phyloP scores from a whole-genome alignment of 2,888 invertebrate genomes.

The Eilema griseolum region DNA sequence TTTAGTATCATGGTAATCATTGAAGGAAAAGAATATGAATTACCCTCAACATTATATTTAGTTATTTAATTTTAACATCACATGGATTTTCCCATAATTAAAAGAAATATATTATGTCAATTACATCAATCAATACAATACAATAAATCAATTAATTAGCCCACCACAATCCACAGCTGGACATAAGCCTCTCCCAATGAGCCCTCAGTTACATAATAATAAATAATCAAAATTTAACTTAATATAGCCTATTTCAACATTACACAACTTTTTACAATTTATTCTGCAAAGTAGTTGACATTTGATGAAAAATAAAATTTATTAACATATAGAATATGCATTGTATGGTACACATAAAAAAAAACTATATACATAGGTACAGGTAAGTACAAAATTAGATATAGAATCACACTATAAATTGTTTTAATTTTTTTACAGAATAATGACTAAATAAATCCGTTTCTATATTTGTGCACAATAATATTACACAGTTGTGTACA shows the following conservation, averaged over 20 bases:
- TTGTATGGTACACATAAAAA: neutral
- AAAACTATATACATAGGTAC: slow-evolving; percentile 19
- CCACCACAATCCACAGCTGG: too few relatives aligned
- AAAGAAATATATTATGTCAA: neutral
- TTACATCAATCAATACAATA: too few relatives aligned
- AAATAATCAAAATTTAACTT: neutral
- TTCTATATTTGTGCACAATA: slow-evolving; percentile 18
- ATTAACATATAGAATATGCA: neutral
- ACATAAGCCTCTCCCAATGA: too few relatives aligned
- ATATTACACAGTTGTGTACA: neutral
- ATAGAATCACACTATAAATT: slow-evolving; percentile 12
- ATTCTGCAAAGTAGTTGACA: neutral
- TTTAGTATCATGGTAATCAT: neutral
- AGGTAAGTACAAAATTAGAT: slow-evolving; percentile 48
- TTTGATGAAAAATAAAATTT: neutral
- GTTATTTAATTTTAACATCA: too few relatives aligned
- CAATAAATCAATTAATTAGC: too few relatives aligned
- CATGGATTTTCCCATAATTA: too few relatives aligned
- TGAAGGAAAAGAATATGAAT: neutral
- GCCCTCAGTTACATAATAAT: too few relatives aligned
- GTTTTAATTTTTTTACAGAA: neutral
- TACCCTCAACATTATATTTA: too few relatives aligned
- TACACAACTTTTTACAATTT: neutral
- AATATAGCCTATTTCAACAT: neutral
- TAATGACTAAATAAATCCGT: neutral